Evolutionary conservation across 92 coral and sea anemone species (phyloP).

Genomic region (Porites divaricata): DNA sequence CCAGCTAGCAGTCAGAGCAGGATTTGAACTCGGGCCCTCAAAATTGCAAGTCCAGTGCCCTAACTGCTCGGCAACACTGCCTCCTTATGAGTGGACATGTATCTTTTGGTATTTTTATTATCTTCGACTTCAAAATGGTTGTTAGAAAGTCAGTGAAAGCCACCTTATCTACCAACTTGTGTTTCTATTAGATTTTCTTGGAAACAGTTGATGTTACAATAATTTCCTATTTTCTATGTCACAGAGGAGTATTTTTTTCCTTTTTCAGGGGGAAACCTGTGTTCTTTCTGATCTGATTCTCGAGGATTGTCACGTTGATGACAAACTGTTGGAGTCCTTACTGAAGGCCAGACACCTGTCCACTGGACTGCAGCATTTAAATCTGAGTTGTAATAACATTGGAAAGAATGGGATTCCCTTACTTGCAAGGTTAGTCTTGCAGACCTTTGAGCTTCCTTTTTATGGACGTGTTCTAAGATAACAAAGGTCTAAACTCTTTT

Average conservation of each 20-base stretch:
- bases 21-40: too few species aligned
- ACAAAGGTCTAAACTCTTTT: too few species aligned
- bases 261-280: constrained; percentile 61
- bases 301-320: constrained; percentile 65
- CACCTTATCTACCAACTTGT: too few species aligned
- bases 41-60: too few species aligned
- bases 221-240: background rate
- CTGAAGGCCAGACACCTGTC: constrained; percentile 33
- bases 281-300: constrained; percentile 58
- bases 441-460: background rate
- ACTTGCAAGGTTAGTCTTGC: constrained; percentile 61
- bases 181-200: too few species aligned
- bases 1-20: too few species aligned
- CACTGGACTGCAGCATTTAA: constrained; percentile 56
- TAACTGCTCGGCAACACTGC: too few species aligned
- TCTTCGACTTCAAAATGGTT: too few species aligned
- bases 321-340: constrained; percentile 48
- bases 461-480: background rate
- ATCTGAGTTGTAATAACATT: constrained; percentile 79
- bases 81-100: too few species aligned
- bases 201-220: background rate
- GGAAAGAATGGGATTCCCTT: constrained; percentile 45
- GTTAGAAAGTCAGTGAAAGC: too few species aligned
- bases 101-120: too few species aligned
- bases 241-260: background rate